Percentiles rank a stretch among this genome's conserved stretches.
Evolutionary conservation across 2,113 vertebrate genomes (phyloP).

Genomic region (Ceyx cyanopectus): DNA sequence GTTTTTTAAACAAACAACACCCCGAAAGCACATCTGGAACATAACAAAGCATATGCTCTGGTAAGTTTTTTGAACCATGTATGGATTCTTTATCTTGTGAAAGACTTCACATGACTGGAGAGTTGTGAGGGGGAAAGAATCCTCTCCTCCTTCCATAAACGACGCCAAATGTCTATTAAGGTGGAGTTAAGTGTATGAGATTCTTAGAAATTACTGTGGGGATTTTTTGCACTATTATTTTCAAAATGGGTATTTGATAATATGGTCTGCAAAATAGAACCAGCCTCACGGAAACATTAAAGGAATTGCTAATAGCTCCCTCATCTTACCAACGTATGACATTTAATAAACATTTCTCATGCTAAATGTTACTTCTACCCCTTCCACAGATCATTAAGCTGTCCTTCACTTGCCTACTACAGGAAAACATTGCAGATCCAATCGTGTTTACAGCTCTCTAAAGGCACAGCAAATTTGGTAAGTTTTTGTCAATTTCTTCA

Average conservation of each 20-base stretch:
- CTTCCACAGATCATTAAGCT: constrained; percentile 61
- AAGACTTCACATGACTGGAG: neutral
- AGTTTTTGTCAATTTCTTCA: constrained; percentile 42
- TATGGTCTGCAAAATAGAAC: constrained; percentile 7
- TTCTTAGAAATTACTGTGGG: neutral
- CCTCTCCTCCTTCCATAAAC: neutral
- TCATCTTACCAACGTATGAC: constrained; percentile 38
- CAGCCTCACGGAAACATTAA: constrained; percentile 24
- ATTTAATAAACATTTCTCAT: constrained; percentile 66
- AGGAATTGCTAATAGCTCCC: constrained; percentile 42
- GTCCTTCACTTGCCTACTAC: constrained; percentile 53
- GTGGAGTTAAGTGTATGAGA: neutral
- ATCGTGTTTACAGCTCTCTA: constrained; percentile 31
- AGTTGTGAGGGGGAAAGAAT: neutral
- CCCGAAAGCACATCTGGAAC: neutral
- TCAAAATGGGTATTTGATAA: constrained; percentile 33
- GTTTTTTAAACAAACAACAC: neutral
- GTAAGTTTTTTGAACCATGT: neutral
- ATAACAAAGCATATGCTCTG: neutral
- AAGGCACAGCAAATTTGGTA: neutral
- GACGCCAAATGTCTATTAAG: neutral
- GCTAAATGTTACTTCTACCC: constrained; percentile 52
- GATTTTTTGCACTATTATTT: constrained; percentile 9
- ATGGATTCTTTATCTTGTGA: neutral
- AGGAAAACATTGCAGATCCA: constrained; percentile 25